These are phyloP conservation scores for Cryptotermes secundus DNA, from an alignment of 1,140 invertebrate species.

Conservation along the genomic window DNA sequence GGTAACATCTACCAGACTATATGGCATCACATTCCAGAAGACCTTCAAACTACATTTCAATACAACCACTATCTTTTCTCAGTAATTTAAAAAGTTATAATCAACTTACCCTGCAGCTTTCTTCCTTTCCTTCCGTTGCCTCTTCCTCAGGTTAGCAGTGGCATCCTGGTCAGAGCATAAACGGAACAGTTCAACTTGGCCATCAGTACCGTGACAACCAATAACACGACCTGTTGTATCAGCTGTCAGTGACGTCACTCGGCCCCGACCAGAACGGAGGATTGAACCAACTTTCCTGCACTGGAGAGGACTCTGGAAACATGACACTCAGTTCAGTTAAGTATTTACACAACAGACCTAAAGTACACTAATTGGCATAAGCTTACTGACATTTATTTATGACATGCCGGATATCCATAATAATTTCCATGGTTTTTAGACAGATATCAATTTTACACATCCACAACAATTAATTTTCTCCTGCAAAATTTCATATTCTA, in stretches of 20 bases:
- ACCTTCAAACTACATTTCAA: no score
- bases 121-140: conserved; percentile 71
- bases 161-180: conserved; percentile 76
- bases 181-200: conserved; percentile 79
- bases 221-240: conserved; percentile 69
- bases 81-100: no score
- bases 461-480: no score
- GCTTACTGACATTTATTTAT: neutral
- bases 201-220: conserved; percentile 80
- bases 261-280: conserved; percentile 70
- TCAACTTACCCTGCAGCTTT: conserved; percentile 54
- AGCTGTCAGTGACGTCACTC: conserved; percentile 65
- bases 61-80: no score
- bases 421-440: neutral
- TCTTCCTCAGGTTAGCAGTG: conserved; percentile 65
- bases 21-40: no score
- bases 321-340: conserved; percentile 31
- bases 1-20: no score
- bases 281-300: conserved; percentile 75
- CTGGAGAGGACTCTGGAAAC: conserved; percentile 61
- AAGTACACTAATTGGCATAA: neutral
- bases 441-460: no score
- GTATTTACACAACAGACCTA: neutral
- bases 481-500: no score
- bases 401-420: neutral